Conservation (phyloP, 1,140 invertebrate species). For the Parapsyche elsis region DNA sequence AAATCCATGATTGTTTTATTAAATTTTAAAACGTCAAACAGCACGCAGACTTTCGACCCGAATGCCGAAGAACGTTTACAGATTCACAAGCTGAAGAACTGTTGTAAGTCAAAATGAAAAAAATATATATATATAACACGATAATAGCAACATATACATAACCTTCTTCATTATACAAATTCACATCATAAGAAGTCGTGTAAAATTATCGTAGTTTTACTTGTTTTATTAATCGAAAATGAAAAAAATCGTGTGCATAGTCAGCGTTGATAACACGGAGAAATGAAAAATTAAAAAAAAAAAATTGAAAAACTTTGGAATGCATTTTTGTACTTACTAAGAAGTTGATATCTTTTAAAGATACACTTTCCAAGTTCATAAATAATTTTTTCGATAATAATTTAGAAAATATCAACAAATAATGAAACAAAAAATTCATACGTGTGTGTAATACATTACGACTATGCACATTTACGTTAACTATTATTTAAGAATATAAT, state of each 20-base stretch:
- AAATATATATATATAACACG: too few relatives aligned
- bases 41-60: too few relatives aligned
- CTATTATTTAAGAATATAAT: background rate
- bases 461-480: background rate
- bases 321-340: constrained; percentile 24
- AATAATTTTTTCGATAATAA: background rate
- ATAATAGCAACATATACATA: too few relatives aligned
- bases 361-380: background rate
- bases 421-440: background rate
- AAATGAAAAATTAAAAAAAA: background rate
- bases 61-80: too few relatives aligned
- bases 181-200: too few relatives aligned
- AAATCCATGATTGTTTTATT: constrained; percentile 46
- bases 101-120: too few relatives aligned
- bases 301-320: constrained; percentile 5
- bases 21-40: background rate
- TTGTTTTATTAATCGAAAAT: too few relatives aligned
- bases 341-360: background rate
- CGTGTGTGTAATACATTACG: background rate
- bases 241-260: too few relatives aligned
- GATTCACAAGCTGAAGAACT: too few relatives aligned
- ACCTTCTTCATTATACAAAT: too few relatives aligned
- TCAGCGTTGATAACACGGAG: too few relatives aligned
- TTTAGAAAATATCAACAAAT: background rate
- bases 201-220: too few relatives aligned